Base-by-base conservation (phyloP, 2,797 vertebrate species). In the Sardinella longiceps region DNA sequence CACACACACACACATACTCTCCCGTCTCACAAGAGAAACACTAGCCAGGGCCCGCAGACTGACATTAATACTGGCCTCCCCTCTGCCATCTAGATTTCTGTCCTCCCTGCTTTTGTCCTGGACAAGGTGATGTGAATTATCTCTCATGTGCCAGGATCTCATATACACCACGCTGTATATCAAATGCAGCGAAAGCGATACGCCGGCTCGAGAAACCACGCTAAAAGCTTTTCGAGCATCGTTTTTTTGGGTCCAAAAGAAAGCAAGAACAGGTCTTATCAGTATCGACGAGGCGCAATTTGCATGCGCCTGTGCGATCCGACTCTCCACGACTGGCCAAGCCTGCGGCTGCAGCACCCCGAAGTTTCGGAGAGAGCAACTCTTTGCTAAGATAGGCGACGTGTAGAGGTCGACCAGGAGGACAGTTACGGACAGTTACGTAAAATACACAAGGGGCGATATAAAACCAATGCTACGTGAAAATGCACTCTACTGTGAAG, bases 161-260 rank as follows among this genome's bases (percentile, higher is more conserved):
- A 15, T 37, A 66, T 70, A 33, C 66, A 10, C 66, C 70, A 37
- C 5, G 5, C 70, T 43, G 70, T 77, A 43, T 77, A 77, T 77
- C 70, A 77, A 77, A 77, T 77, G 70, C 37, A 7, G 18, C 18
- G 37, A 77, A 77, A 20, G 18, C 18, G 33, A 77, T 77, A 77
- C 9, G 70, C 2, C 60, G 1, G 60, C 51, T 18, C 14, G 18
- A 43, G 70, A 39, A 39, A 20, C 37, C 37, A 43, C 5, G 33
- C 70, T 77, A 77, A 77, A 77, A 77, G 70, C 70, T 77, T 77
- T 77, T 77, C n/a, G 23, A 25, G 70, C 70, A 77, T 77, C 18
- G 37, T 18, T 77, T 74, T 74, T 77, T 5, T 23, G 70, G 70
- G 20, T 37, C 70, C 5, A 23, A 77, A 77, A 14, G 30, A 33